phyloP scores from a whole-genome alignment of 2,797 vertebrate species.

The Propithecus perrieri region DNA sequence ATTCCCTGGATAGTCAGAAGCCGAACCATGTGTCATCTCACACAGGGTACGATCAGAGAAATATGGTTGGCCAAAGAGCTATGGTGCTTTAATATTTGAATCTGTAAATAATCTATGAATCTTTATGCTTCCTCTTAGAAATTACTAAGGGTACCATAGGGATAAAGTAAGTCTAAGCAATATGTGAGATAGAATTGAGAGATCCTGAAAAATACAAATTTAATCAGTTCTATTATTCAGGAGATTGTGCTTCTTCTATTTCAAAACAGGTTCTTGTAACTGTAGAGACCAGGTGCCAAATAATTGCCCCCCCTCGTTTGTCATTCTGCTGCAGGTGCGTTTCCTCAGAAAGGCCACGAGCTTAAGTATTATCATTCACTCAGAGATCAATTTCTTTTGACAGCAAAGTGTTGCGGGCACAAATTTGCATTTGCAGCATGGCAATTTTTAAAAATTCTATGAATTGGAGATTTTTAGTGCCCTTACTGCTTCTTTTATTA shows the following conservation, averaged over 20 bases:
- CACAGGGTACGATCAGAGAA: background rate
- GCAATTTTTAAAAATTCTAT: conserved; percentile 36
- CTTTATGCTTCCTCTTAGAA: background rate
- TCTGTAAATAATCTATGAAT: conserved; percentile 7
- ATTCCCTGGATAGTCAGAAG: background rate
- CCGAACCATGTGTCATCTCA: background rate
- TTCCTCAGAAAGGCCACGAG: conserved; percentile 38
- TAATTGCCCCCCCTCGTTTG: background rate
- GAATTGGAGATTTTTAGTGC: conserved; percentile 15
- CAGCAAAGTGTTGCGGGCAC: conserved; percentile 56
- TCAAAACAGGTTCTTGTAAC: conserved; percentile 28
- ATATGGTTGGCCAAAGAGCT: background rate
- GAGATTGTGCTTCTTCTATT: conserved; percentile 7
- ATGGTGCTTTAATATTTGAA: conserved; percentile 5
- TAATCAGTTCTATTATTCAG: conserved; percentile 3
- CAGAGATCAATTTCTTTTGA: conserved; percentile 69
- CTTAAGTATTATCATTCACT: conserved; percentile 60
- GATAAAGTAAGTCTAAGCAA: conserved; percentile 1
- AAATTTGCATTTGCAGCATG: conserved; percentile 66
- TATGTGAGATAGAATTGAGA: background rate
- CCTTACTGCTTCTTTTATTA: background rate
- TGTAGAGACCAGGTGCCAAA: background rate
- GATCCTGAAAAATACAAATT: background rate
- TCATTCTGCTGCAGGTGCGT: conserved; percentile 47
- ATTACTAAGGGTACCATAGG: background rate